Conservation (phyloP, 92 coral and sea anemone species). For the Siderastrea radians region DNA sequence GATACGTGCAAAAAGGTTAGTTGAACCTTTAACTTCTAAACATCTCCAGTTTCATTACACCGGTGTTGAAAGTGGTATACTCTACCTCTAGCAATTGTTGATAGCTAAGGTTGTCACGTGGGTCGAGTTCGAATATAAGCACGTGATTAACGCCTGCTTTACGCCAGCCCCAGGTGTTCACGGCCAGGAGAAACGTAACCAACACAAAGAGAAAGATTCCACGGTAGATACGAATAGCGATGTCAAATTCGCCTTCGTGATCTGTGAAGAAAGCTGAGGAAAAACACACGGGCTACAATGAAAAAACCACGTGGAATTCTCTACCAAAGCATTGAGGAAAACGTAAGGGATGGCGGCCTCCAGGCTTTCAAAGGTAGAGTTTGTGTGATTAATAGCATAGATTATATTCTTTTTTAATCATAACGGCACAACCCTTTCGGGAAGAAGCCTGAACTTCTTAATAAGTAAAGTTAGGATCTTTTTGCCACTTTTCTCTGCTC, state of each 20-base stretch:
- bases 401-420: too few relatives aligned
- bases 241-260: slow-evolving; percentile 79
- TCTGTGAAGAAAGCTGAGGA: slow-evolving; percentile 74
- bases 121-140: slow-evolving; percentile 96
- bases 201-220: slow-evolving; percentile 92
- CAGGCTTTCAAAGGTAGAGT: background rate
- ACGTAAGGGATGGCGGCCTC: too few relatives aligned
- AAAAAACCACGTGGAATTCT: too few relatives aligned
- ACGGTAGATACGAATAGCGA: slow-evolving; percentile 87
- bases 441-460: too few relatives aligned
- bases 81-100: slow-evolving; percentile 93
- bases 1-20: too few relatives aligned
- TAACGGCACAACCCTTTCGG: too few relatives aligned
- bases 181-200: slow-evolving; percentile 91
- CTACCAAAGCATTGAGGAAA: too few relatives aligned
- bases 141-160: slow-evolving; percentile 98
- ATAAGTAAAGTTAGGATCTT: too few relatives aligned
- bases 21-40: too few relatives aligned
- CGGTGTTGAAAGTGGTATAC: background rate
- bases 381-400: background rate
- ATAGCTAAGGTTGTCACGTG: slow-evolving; percentile 93
- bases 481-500: too few relatives aligned
- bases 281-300: background rate
- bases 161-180: slow-evolving; percentile 98
- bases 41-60: too few relatives aligned